A percentile compares a stretch with the other conserved stretches of the same genome.
Conservation (phyloP, 1,140 invertebrate species). For the Trichonephila clavata region DNA sequence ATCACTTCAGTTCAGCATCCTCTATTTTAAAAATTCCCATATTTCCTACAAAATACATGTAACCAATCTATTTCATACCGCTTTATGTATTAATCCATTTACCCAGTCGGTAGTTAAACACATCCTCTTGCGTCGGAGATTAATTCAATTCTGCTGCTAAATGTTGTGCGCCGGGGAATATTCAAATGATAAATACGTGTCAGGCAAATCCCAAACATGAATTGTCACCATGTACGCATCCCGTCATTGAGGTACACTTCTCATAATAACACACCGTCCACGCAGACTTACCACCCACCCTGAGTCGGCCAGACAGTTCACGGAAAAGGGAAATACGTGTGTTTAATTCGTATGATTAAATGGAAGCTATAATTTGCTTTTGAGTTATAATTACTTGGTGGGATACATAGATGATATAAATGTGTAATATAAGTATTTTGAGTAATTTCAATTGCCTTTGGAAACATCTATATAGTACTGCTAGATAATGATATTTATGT, state of each 20-base stretch:
- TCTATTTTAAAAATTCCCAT: no score
- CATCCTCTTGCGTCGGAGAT: background rate
- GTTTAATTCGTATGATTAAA: background rate
- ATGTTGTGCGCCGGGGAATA: background rate
- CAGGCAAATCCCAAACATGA: background rate
- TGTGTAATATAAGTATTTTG: background rate
- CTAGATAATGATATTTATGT: no score
- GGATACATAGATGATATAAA: background rate
- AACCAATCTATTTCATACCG: no score
- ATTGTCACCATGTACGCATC: background rate
- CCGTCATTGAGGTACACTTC: background rate
- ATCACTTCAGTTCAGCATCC: no score
- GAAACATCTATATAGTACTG: background rate
- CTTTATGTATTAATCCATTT: no score
- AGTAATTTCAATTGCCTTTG: background rate
- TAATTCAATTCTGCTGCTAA: conserved; percentile 14
- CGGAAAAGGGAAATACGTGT: background rate
- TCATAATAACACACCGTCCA: background rate
- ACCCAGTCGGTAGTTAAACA: background rate
- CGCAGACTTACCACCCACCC: background rate
- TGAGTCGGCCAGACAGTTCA: background rate
- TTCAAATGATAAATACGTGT: conserved; percentile 49
- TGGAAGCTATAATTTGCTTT: background rate
- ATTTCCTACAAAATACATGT: no score
- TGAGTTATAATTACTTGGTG: background rate